Evolutionary conservation across 2,888 invertebrate genomes (phyloP).

Genomic region (Hypsopygia costalis): DNA sequence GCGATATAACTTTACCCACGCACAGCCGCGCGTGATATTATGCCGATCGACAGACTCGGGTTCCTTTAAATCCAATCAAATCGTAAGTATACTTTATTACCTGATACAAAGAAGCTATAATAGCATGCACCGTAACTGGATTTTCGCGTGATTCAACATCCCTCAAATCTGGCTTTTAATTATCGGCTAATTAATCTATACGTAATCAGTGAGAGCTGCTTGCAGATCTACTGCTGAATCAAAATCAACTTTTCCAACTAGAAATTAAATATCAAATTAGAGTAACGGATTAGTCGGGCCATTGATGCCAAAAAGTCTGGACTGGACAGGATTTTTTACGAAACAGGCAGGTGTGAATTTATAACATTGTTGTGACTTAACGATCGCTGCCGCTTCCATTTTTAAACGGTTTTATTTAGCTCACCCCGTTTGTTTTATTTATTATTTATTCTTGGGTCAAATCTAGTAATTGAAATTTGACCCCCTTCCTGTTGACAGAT

Average conservation of each 20-base stretch:
- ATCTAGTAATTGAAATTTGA: no score
- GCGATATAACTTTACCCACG: background rate
- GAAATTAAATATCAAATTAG: constrained; percentile 12
- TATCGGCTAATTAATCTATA: constrained; percentile 33
- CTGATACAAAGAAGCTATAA: background rate
- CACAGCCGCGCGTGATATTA: constrained; percentile 9
- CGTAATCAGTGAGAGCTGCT: constrained; percentile 21
- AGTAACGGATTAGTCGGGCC: constrained; percentile 4
- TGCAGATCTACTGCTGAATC: constrained; percentile 3
- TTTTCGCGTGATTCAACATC: constrained; percentile 29
- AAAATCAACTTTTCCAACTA: constrained; percentile 6
- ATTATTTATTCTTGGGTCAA: no score
- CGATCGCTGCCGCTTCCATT: constrained; percentile 18
- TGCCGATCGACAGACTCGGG: constrained; percentile 6
- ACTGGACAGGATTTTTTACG: constrained; percentile 21
- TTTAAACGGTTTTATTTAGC: no score
- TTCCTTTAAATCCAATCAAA: background rate
- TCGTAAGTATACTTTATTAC: background rate
- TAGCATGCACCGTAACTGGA: background rate
- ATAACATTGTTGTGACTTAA: constrained; percentile 23
- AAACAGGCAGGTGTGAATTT: constrained; percentile 30
- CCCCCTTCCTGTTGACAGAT: no score
- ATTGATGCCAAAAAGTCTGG: constrained; percentile 23
- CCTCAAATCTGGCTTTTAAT: constrained; percentile 30
- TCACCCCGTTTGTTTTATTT: no score